Conservation (phyloP, 1,140 invertebrate genomes). For the Drosophila ercepeae region DNA sequence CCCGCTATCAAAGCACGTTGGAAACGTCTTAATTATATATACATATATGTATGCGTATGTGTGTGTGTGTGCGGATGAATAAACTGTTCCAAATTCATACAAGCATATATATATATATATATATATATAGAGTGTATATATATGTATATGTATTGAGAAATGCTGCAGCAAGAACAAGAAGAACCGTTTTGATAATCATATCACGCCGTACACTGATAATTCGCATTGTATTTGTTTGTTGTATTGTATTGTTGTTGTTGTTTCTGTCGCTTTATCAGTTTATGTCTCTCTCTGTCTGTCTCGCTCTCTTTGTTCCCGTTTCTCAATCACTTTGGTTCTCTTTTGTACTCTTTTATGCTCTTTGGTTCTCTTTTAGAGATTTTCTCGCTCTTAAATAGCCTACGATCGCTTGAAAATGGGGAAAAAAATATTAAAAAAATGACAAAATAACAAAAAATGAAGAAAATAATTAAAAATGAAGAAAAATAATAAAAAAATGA, state of each 20-base stretch:
- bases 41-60: constrained; percentile 9
- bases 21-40: constrained; percentile 39
- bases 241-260: constrained; percentile 34
- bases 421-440: constrained; percentile 29
- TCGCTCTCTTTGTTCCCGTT: background rate
- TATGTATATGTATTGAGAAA: constrained; percentile 55
- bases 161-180: constrained; percentile 54
- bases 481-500: constrained; percentile 38
- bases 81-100: constrained; percentile 39
- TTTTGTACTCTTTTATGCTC: background rate
- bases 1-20: constrained; percentile 46
- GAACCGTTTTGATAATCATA: constrained; percentile 81
- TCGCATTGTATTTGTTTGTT: constrained; percentile 74
- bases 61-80: constrained; percentile 34
- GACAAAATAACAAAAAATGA: constrained; percentile 7
- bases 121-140: background rate
- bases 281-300: constrained; percentile 7
- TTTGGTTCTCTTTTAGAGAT: constrained; percentile 5
- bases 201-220: constrained; percentile 79
- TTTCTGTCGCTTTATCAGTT: constrained; percentile 58
- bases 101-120: background rate
- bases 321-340: constrained; percentile 8
- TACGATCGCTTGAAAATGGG: background rate
- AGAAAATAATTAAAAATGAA: constrained; percentile 8
- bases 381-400: background rate